Percentiles rank a stretch among this genome's conserved stretches.
phyloP scores from a whole-genome alignment of 2,888 invertebrate genomes.

The Matsumyia berberina region DNA sequence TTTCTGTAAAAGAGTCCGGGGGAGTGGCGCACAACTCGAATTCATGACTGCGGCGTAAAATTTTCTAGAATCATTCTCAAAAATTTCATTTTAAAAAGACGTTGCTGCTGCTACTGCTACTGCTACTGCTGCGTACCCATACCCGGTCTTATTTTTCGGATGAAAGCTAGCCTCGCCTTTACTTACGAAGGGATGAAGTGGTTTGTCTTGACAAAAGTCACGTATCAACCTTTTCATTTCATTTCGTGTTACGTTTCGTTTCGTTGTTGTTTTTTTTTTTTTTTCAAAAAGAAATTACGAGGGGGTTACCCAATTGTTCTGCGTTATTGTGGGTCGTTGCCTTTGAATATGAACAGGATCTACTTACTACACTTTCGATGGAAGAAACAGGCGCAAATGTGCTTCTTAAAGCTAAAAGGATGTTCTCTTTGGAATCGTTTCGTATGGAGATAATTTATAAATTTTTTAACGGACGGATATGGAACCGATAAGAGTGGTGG shows the following conservation, averaged over 20 bases:
- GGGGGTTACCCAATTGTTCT: slow-evolving; percentile 48
- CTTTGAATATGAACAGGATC: slow-evolving; percentile 21
- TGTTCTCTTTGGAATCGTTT: not conserved
- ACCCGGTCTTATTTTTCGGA: not conserved
- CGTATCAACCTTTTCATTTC: slow-evolving; percentile 72
- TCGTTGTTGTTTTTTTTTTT: not conserved
- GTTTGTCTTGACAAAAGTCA: slow-evolving; percentile 72
- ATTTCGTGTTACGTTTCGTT: slow-evolving; percentile 3
- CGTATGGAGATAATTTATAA: not conserved
- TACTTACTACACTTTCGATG: slow-evolving; percentile 18
- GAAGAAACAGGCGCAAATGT: slow-evolving; percentile 41
- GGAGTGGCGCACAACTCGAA: slow-evolving; percentile 42
- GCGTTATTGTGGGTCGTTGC: slow-evolving; percentile 45
- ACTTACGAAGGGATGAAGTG: slow-evolving; percentile 48
- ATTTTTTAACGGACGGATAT: not conserved
- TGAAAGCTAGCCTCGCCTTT: slow-evolving; percentile 13
- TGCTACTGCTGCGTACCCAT: not conserved
- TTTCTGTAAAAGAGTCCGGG: slow-evolving; percentile 5
- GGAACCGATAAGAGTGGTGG: not conserved
- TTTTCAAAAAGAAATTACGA: not conserved
- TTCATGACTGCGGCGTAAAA: slow-evolving; percentile 67
- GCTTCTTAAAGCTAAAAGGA: slow-evolving; percentile 29
- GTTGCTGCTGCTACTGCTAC: slow-evolving; percentile 4
- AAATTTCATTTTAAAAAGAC: slow-evolving; percentile 75
- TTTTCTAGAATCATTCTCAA: slow-evolving; percentile 71